A percentile compares a stretch with the other conserved stretches of the same genome.
Conservation (phyloP, 2,113 vertebrate species). For the Lophochroa leadbeateri region DNA sequence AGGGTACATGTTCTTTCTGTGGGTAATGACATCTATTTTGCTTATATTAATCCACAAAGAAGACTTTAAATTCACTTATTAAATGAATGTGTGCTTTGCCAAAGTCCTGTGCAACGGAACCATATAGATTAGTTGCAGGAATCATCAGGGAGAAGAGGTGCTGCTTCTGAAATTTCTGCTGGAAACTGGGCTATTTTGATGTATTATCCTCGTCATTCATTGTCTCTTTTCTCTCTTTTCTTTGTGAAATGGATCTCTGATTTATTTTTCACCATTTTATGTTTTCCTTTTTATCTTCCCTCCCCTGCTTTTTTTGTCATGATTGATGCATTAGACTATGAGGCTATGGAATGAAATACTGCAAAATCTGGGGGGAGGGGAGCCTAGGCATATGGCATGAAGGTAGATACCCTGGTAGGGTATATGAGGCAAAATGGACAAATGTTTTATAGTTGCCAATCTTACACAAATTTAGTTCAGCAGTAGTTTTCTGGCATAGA, state of each 20-base stretch:
- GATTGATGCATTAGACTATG: not conserved
- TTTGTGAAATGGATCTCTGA: not conserved
- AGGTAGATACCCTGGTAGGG: not conserved
- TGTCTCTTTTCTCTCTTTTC: not conserved
- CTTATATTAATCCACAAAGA: not conserved
- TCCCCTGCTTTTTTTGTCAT: not conserved
- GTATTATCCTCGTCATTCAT: fast-evolving
- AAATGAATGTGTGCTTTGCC: not conserved
- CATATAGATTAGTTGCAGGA: not conserved
- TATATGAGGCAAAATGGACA: not conserved
- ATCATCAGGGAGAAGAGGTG: not conserved
- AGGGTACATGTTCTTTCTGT: not conserved
- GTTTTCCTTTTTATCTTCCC: not conserved
- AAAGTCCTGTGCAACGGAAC: not conserved
- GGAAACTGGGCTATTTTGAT: not conserved
- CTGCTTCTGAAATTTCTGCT: not conserved
- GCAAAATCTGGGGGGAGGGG: not conserved
- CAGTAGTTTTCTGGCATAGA: not conserved
- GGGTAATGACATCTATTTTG: not conserved
- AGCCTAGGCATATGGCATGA: not conserved
- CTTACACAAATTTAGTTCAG: not conserved
- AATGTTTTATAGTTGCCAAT: not conserved
- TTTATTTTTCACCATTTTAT: not conserved
- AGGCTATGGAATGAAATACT: not conserved
- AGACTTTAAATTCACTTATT: not conserved